A percentile compares a stretch with the other conserved stretches of the same genome.
Conservation (phyloP, 2,888 invertebrate species). For the Clusia tigrina region DNA sequence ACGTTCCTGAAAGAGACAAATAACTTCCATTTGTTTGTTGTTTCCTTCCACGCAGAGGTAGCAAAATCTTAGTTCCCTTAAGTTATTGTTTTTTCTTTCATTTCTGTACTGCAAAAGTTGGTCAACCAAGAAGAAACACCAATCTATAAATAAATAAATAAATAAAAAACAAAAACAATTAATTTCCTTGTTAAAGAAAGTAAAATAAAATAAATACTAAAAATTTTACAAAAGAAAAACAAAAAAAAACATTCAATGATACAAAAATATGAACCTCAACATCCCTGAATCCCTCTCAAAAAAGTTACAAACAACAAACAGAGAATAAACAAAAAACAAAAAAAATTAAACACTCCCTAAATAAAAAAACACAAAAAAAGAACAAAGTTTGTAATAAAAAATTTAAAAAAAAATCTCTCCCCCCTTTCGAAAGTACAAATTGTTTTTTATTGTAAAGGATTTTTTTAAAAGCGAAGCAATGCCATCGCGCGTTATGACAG, state of each 20-base stretch:
- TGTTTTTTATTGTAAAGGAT: conserved; percentile 62
- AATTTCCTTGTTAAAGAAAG: conserved; percentile 48
- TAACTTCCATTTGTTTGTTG: conserved; percentile 39
- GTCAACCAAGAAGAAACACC: conserved; percentile 19
- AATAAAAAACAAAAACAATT: conserved; percentile 34
- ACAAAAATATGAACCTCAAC: conserved; percentile 60
- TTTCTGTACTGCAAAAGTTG: too few relatives aligned
- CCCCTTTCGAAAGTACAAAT: conserved; percentile 66
- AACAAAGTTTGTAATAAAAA: conserved; percentile 38
- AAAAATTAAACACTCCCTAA: conserved; percentile 41
- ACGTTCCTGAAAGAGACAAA: too few relatives aligned
- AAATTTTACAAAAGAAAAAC: conserved; percentile 40
- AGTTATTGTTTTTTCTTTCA: conserved; percentile 5
- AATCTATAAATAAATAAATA: conserved; percentile 33
- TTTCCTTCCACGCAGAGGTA: conserved; percentile 37
- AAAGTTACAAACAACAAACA: too few relatives aligned
- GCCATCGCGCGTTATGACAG: conserved; percentile 12
- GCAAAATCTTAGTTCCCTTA: conserved; percentile 3
- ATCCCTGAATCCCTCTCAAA: conserved; percentile 58
- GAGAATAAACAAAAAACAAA: conserved; percentile 33
- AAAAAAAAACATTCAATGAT: conserved; percentile 53
- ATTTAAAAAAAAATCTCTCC: conserved; percentile 56
- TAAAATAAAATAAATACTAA: conserved; percentile 42
- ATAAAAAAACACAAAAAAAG: conserved; percentile 37
- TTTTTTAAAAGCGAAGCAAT: conserved; percentile 42